Evolutionary conservation across 2,113 vertebrate species (phyloP).

Genomic region (Lamprologus lemairii): DNA sequence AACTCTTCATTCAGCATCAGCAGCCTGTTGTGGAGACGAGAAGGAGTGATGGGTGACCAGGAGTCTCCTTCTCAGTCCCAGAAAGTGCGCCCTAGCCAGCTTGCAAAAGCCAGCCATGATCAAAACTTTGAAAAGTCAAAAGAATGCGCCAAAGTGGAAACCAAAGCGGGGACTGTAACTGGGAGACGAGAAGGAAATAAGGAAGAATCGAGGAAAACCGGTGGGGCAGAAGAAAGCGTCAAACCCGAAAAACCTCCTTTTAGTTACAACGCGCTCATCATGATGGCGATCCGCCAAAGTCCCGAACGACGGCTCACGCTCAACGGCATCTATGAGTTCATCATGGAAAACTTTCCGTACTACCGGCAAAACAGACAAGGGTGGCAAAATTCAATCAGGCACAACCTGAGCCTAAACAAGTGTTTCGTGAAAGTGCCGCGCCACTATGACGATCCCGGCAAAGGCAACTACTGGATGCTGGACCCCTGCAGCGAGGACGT

Average conservation of each 20-base stretch:
- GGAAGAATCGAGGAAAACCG: not conserved
- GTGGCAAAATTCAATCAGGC: slow-evolving; percentile 79
- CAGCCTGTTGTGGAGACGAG: slow-evolving; percentile 65
- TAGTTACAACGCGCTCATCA: slow-evolving; percentile 79
- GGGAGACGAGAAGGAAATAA: slow-evolving; percentile 1
- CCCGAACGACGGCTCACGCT: slow-evolving; percentile 68
- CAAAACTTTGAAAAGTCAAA: not conserved
- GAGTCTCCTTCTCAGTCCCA: not conserved
- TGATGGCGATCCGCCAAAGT: slow-evolving; percentile 80
- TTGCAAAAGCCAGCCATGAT: not conserved
- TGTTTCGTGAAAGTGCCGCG: slow-evolving; percentile 78
- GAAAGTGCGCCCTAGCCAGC: not conserved
- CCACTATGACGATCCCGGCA: slow-evolving; percentile 76
- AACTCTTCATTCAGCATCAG: slow-evolving; percentile 75
- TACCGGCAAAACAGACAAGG: slow-evolving; percentile 73
- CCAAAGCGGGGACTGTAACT: not conserved
- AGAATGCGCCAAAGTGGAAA: not conserved
- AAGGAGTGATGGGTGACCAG: slow-evolving; percentile 28
- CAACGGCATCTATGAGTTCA: slow-evolving; percentile 78
- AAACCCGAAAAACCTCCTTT: slow-evolving; percentile 73
- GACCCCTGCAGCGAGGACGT: slow-evolving; percentile 78
- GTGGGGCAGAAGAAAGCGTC: not conserved
- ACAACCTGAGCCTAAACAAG: slow-evolving; percentile 78
- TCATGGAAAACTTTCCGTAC: slow-evolving; percentile 74
- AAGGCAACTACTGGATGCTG: slow-evolving; percentile 80